A percentile compares a stretch with the other conserved stretches of the same genome.
Evolutionary conservation across 1,140 invertebrate species (phyloP).

Genomic region (Phymastichus coffea): DNA sequence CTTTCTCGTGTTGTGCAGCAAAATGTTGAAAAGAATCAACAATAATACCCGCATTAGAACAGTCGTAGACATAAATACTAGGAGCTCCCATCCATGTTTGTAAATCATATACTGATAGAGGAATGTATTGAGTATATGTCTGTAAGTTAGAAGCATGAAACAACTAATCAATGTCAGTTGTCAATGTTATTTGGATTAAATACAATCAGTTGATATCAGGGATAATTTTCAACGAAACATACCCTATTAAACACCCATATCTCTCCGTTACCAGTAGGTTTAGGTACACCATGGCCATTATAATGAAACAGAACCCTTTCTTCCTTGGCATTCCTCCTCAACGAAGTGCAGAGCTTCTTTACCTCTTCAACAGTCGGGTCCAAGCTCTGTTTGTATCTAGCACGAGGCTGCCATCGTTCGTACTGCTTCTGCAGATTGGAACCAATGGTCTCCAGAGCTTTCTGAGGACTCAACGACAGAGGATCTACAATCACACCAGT

Average conservation of each 20-base stretch:
- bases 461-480: slow-evolving; percentile 81
- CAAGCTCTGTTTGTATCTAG: slow-evolving; percentile 92
- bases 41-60: slow-evolving; percentile 96
- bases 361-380: slow-evolving; percentile 98
- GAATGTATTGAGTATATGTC: slow-evolving; percentile 99
- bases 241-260: slow-evolving; percentile 99
- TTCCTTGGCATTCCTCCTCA: slow-evolving; percentile 97
- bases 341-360: slow-evolving; percentile 92
- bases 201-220: background rate
- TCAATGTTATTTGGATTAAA: background rate
- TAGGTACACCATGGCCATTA: slow-evolving; percentile 98
- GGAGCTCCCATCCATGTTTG: slow-evolving; percentile 99
- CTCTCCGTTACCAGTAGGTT: slow-evolving; percentile 96
- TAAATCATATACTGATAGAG: slow-evolving; percentile 95
- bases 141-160: slow-evolving; percentile 61
- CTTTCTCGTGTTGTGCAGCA: slow-evolving; percentile 86
- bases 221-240: slow-evolving; percentile 22
- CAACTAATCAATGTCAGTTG: slow-evolving; percentile 11
- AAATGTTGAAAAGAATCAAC: slow-evolving; percentile 91
- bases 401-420: slow-evolving; percentile 95
- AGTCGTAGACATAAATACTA: slow-evolving; percentile 99
- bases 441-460: slow-evolving; percentile 92
- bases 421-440: slow-evolving; percentile 93
- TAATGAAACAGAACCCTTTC: slow-evolving; percentile 99
- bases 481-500: slow-evolving; percentile 71